Base-by-base conservation (phyloP, 2,797 vertebrate species). In the Channallabes apus region DNA sequence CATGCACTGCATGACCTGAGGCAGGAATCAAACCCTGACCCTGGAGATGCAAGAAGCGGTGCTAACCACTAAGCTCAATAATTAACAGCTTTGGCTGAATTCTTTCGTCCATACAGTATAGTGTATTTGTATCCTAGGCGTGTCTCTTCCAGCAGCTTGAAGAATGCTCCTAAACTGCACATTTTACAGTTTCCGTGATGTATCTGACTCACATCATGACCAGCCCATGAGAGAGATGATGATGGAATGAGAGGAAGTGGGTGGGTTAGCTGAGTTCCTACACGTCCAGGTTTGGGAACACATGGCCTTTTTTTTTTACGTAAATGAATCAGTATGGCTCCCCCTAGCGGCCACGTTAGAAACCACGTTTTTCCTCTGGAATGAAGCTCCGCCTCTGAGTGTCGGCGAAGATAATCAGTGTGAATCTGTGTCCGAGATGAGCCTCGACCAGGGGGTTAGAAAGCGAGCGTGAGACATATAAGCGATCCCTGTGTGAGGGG, bases 361-460 rank as follows among this genome's bases (percentile, higher is more conserved):
- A 71, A 6, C 20, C 82, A 83, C 46, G 7, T 56, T 56, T 85
- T 56, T 65, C 46, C 46, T 59, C 68, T 82, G n/a, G 81, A 46
- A 29, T 35, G 69, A 89, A 86, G 88, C 90, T 86, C 91, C 91
- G 87, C 91, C 91, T 77, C 69, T 88, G 65, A 76, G 77, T 61
- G 83, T 78, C 20, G 73, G 38, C 24, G 87, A 86, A 38, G 67
- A 65, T 84, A 71, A 88, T 86, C 86, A 85, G 88, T 86, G 69
- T 46, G 82, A 58, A 62, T 73, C 82, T 18, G 27, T 56, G 86
- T 51, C 67, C 80, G 85, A 83, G 87, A 88, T 88, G 87, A 85
- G 51, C 65, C 85, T 86, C 73, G 58, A 35, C 41, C 24, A n/a
- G 24, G 75, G 73, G 62, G 83, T 79, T 69, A 67, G 72, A 81